A percentile compares a stretch with the other conserved stretches of the same genome.
Conservation (phyloP, 1,140 invertebrate genomes). For the Triops longicaudatus region DNA sequence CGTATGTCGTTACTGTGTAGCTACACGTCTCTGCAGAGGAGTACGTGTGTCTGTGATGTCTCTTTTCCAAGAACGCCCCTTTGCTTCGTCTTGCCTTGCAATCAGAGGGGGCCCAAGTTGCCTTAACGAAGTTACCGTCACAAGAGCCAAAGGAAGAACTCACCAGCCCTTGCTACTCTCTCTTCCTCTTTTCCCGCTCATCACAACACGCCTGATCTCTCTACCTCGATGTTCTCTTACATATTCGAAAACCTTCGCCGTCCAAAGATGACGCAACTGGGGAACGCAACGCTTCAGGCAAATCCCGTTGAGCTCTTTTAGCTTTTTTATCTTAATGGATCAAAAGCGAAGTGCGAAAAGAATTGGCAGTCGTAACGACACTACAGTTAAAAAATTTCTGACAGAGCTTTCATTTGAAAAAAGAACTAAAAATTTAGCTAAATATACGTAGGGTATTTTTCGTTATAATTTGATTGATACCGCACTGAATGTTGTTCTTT, state of each 20-base stretch:
- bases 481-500: too few relatives aligned
- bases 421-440: too few relatives aligned
- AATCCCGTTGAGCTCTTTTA: neutral
- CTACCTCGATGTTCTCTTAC: neutral
- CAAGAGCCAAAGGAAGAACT: slow-evolving; percentile 11
- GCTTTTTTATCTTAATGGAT: neutral
- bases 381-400: too few relatives aligned
- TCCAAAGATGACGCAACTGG: neutral
- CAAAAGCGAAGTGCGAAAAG: too few relatives aligned
- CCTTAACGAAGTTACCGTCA: slow-evolving; percentile 14
- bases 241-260: neutral
- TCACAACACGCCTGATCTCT: neutral
- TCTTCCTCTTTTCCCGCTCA: neutral
- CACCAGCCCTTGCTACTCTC: neutral
- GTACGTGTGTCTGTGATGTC: neutral
- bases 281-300: neutral
- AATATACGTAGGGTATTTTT: too few relatives aligned
- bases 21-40: neutral
- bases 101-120: slow-evolving; percentile 13
- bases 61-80: slow-evolving; percentile 1
- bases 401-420: too few relatives aligned
- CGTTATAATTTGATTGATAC: too few relatives aligned
- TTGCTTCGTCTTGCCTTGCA: slow-evolving; percentile 3
- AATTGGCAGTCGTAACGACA: too few relatives aligned
- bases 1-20: neutral